Conservation (phyloP, 1,140 invertebrate species). For the Pachypsylla venusta region DNA sequence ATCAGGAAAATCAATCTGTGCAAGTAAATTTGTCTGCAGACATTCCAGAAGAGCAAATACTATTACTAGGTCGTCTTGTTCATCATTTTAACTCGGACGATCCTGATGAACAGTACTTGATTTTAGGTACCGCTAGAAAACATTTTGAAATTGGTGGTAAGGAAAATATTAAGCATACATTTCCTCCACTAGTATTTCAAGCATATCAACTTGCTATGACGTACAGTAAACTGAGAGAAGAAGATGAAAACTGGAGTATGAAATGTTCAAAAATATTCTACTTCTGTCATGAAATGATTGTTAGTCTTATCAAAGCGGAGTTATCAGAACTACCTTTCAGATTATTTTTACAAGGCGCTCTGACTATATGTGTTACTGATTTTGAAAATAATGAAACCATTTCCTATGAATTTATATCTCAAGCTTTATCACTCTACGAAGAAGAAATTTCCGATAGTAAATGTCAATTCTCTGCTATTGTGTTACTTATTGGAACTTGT, state of each 20-base stretch:
- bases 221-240: constrained; percentile 58
- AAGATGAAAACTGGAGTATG: constrained; percentile 96
- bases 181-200: constrained; percentile 91
- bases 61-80: constrained; percentile 74
- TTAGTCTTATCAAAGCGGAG: constrained; percentile 82
- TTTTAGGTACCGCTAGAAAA: constrained; percentile 73
- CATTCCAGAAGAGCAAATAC: constrained; percentile 90
- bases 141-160: constrained; percentile 78
- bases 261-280: constrained; percentile 97
- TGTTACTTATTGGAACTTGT: constrained; percentile 86
- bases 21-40: constrained; percentile 70
- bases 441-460: constrained; percentile 98
- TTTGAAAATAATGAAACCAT: constrained; percentile 93
- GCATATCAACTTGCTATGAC: constrained; percentile 79
- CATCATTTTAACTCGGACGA: constrained; percentile 76
- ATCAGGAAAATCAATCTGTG: constrained; percentile 63
- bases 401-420: constrained; percentile 96
- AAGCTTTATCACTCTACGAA: constrained; percentile 95
- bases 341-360: constrained; percentile 85
- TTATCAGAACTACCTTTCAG: constrained; percentile 82
- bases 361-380: constrained; percentile 79
- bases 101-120: constrained; percentile 87
- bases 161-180: constrained; percentile 70
- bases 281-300: constrained; percentile 92
- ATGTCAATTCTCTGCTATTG: constrained; percentile 89